These are phyloP conservation scores for Bos taurus DNA, from an alignment of 2,113 vertebrate genomes.

Conservation along the genomic window ARS-UCD2.0 NC_037328.1:110124501-110125000, in stretches of 20 bases:
- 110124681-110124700: neutral
- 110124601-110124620: neutral
- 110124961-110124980: neutral
- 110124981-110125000: neutral
- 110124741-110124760: neutral
- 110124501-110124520: neutral
- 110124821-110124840: neutral
- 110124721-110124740: neutral
- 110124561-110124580: neutral
- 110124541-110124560: neutral
- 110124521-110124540: neutral
- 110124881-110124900: neutral
- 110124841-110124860: neutral
- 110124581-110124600: neutral
- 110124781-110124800: neutral
- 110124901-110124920: neutral
- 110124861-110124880: neutral
- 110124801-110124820: neutral
- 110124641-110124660: neutral
- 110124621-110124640: neutral
- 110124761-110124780: neutral
- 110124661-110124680: neutral
- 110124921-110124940: neutral
- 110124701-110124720: neutral
- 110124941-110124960: neutral